phyloP scores from a whole-genome alignment of 64 coral and sea anemone species.

The Anthopleura sola region DNA sequence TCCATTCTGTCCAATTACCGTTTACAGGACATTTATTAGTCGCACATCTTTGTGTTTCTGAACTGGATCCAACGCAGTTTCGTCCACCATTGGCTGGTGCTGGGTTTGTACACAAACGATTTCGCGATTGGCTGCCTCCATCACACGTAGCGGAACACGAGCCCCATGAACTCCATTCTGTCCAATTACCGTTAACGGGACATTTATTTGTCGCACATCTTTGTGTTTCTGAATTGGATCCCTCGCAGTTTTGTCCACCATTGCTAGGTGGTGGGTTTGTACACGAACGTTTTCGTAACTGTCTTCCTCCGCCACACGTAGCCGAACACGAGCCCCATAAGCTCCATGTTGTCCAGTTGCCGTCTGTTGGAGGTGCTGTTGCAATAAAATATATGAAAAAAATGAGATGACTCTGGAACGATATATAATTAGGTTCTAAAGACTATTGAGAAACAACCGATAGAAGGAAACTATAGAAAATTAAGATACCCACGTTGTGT shows the following conservation, averaged over 20 bases:
- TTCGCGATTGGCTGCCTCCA: not conserved
- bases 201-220: too few species aligned
- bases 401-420: too few species aligned
- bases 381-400: too few species aligned
- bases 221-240: too few species aligned
- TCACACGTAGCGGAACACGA: slow-evolving; percentile 3
- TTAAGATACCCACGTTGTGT: too few species aligned
- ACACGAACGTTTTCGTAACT: slow-evolving; percentile 11
- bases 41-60: slow-evolving; percentile 11
- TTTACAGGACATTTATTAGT: not conserved
- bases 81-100: not conserved
- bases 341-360: not conserved
- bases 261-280: not conserved
- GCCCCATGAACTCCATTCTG: slow-evolving; percentile 10
- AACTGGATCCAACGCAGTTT: too few species aligned
- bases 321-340: not conserved
- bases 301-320: slow-evolving; percentile 29
- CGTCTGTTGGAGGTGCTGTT: not conserved
- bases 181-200: not conserved
- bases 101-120: not conserved
- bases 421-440: too few species aligned
- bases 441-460: too few species aligned
- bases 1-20: not conserved
- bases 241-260: too few species aligned
- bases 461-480: too few species aligned